These are phyloP conservation scores for Brachionus manjavacas DNA, from an alignment of 1,140 invertebrate species.

Conservation along the genomic window DNA sequence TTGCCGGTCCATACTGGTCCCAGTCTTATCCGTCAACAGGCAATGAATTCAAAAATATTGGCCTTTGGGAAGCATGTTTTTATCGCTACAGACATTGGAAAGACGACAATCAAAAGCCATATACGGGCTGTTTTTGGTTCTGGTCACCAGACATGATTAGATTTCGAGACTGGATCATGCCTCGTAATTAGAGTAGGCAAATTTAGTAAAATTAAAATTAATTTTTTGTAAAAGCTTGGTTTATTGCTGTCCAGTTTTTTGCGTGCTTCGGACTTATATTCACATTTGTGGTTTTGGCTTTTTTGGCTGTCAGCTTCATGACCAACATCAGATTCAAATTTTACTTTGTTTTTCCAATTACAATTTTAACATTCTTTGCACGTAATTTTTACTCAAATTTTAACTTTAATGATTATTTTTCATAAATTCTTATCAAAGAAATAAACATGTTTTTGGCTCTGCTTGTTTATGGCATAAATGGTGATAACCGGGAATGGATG, in stretches of 20 bases:
- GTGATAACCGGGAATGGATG: constrained; percentile 41
- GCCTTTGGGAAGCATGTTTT: constrained; percentile 42
- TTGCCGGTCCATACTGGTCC: constrained; percentile 40
- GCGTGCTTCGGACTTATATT: constrained; percentile 39
- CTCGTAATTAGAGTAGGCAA: neutral
- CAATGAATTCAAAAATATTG: constrained; percentile 41
- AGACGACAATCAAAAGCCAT: constrained; percentile 41
- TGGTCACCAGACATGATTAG: constrained; percentile 39
- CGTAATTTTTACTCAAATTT: neutral
- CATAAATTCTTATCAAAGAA: neutral
- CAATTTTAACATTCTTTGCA: constrained; percentile 34
- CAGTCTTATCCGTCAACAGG: constrained; percentile 28
- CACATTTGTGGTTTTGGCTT: constrained; percentile 11
- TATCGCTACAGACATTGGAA: constrained; percentile 38
- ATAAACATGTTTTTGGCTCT: constrained; percentile 42
- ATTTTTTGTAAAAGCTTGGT: constrained; percentile 29
- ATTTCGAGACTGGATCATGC: constrained; percentile 40
- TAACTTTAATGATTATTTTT: neutral
- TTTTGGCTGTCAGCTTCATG: constrained; percentile 28
- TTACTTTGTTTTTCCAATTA: constrained; percentile 37
- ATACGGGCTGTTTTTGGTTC: constrained; percentile 40
- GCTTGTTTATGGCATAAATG: constrained; percentile 19
- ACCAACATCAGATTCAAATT: constrained; percentile 36
- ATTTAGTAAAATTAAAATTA: neutral
- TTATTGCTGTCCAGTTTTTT: constrained; percentile 41